These are phyloP conservation scores for Mizuhopecten yessoensis DNA, from an alignment of 1,140 invertebrate genomes.

Conservation along the genomic window DNA sequence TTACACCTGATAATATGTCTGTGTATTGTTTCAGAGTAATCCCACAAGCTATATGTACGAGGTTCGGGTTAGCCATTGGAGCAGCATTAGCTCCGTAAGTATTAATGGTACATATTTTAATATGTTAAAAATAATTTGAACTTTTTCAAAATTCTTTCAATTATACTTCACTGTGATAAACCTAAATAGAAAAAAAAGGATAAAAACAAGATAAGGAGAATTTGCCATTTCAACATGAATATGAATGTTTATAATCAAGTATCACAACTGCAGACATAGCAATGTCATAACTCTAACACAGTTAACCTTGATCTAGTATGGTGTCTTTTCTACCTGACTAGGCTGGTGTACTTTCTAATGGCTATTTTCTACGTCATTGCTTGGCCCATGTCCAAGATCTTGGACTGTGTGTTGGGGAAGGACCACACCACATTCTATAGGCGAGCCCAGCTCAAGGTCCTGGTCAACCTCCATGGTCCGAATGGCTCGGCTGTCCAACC, in stretches of 20 bases:
- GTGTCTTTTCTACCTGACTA: conserved; percentile 54
- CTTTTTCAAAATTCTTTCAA: too few species aligned
- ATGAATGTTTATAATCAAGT: too few species aligned
- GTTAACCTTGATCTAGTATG: background rate
- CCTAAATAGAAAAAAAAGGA: too few species aligned
- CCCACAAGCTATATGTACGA: conserved; percentile 81
- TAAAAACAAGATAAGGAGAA: too few species aligned
- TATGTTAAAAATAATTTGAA: too few species aligned
- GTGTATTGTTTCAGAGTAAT: conserved; percentile 73
- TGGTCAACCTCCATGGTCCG: conserved; percentile 76
- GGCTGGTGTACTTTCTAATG: conserved; percentile 81
- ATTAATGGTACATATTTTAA: too few species aligned
- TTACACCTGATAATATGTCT: background rate
- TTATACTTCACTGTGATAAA: too few species aligned
- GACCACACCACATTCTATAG: conserved; percentile 78
- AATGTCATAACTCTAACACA: too few species aligned
- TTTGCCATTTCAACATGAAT: too few species aligned
- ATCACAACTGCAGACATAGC: too few species aligned
- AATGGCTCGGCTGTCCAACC: conserved; percentile 9
- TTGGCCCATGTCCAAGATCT: conserved; percentile 81
- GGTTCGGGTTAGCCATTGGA: conserved; percentile 81
- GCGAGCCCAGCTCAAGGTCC: conserved; percentile 76
- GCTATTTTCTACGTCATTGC: conserved; percentile 78
- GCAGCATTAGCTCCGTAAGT: conserved; percentile 80
- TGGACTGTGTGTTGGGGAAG: conserved; percentile 79